Base-by-base conservation (phyloP, 2,888 invertebrate species). In the Eubasilissa splendida region DNA sequence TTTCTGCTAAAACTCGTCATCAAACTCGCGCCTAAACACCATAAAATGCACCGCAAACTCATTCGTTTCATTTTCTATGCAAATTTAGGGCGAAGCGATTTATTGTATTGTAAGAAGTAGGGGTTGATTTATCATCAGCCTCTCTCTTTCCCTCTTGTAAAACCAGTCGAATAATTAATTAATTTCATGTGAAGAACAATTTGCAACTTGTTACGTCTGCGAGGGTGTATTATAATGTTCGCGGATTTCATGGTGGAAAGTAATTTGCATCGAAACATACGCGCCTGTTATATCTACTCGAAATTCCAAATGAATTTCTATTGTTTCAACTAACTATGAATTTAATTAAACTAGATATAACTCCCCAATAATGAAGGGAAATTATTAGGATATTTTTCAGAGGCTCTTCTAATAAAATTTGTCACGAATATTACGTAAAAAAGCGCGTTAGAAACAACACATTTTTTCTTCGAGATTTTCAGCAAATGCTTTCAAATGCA, bases 51-150 rank as follows among this genome's bases (percentile, higher is more conserved):
- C 1, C 71, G 71, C 10, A 12, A 56, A 33, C 56, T 42, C 33
- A 58, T 42, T 73, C 71, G 33, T 42, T 58, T 56, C 71, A 33
- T 42, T 56, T 73, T n/a, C 12, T 10, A 73, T 73, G 58, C 58
- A 73, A 73, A 73, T 73, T 71, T 56, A 31, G 5, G 71, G 71
- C 11, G 4, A 56, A 73, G 22, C 56, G 56, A 54, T 56, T 54
- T 31, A 73, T 73, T 73, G 42, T 73, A 70, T 70, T 70, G 22
- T 53, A 22, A 54, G 68, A 50, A 66, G 10, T 31, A 14, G 14
- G 14, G n/a, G 11, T 53, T 10, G 22, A 70, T 70, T 31, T 22
- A 70, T 4, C 31, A 11, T 10, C 14, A 3, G 42, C 42, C 42
- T 42, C 42, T 42, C 42, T 7, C 42, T 42, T 7, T 42, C 42